Conservation (phyloP, 2,113 vertebrate species). For the Ceratotherium simum region DNA sequence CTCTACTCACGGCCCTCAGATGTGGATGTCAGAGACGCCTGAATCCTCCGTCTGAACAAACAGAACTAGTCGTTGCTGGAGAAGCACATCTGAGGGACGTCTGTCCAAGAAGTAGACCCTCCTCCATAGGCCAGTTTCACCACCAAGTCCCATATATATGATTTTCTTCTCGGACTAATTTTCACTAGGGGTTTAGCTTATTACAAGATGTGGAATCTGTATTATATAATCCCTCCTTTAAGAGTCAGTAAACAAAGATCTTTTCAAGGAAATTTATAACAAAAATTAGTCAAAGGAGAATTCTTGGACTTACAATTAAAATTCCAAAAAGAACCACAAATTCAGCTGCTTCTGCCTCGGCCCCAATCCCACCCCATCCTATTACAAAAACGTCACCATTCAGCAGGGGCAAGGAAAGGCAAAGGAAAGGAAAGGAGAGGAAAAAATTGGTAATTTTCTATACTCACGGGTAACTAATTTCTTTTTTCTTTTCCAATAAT, state of each 20-base stretch:
- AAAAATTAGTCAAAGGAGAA: slow-evolving; percentile 37
- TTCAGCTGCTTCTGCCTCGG: slow-evolving; percentile 21
- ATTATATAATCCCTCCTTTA: slow-evolving; percentile 25
- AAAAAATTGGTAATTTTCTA: not conserved
- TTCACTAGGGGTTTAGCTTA: not conserved
- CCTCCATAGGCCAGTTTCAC: not conserved
- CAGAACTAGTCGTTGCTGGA: not conserved
- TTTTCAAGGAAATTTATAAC: slow-evolving; percentile 51
- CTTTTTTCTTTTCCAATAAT: not conserved
- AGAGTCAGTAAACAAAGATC: slow-evolving; percentile 13
- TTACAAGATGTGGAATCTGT: not conserved
- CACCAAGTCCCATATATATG: not conserved
- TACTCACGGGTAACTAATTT: not conserved
- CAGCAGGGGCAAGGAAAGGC: not conserved
- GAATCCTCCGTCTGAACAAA: slow-evolving; percentile 56
- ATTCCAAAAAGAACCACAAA: slow-evolving; percentile 57
- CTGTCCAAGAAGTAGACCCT: not conserved
- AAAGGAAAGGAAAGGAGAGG: not conserved
- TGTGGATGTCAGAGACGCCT: slow-evolving; percentile 48
- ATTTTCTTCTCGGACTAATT: not conserved
- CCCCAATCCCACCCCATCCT: not conserved
- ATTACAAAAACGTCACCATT: not conserved
- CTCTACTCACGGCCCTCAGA: slow-evolving; percentile 3
- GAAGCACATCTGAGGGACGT: not conserved
- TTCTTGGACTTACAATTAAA: slow-evolving; percentile 62